Percentiles rank a stretch among this genome's conserved stretches.
Evolutionary conservation across 2,888 invertebrate genomes (phyloP).

Genomic region (Pseudococcus longispinus): DNA sequence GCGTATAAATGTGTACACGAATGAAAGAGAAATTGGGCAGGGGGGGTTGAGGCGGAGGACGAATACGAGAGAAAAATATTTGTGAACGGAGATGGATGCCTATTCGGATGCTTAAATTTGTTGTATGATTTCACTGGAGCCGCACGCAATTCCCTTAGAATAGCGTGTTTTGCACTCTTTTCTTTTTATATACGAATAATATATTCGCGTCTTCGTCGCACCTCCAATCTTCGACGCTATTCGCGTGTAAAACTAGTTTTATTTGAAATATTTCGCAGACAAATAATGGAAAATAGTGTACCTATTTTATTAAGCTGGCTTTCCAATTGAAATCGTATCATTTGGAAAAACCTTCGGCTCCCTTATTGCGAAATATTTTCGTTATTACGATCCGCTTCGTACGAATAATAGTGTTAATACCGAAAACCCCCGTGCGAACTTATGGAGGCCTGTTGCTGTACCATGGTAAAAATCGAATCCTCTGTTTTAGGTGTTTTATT

Average conservation of each 20-base stretch:
- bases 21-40: too few species aligned
- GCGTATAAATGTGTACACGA: background rate
- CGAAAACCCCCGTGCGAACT: too few species aligned
- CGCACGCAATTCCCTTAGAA: background rate
- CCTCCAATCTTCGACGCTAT: background rate
- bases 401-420: too few species aligned
- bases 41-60: background rate
- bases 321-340: background rate
- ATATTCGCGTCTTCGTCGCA: background rate
- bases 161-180: background rate
- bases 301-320: background rate
- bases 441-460: background rate
- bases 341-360: background rate
- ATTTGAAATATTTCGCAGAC: background rate
- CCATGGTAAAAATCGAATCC: background rate
- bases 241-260: conserved; percentile 18
- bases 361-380: background rate
- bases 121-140: conserved; percentile 24
- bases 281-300: background rate
- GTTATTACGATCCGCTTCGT: background rate
- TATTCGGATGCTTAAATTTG: conserved; percentile 18
- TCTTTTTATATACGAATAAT: background rate
- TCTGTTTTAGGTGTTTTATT: background rate
- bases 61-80: background rate
- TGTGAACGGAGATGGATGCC: conserved; percentile 20